Evolutionary conservation across 2,797 vertebrate species (phyloP).

Genomic region (Thaleichthys pacificus): DNA sequence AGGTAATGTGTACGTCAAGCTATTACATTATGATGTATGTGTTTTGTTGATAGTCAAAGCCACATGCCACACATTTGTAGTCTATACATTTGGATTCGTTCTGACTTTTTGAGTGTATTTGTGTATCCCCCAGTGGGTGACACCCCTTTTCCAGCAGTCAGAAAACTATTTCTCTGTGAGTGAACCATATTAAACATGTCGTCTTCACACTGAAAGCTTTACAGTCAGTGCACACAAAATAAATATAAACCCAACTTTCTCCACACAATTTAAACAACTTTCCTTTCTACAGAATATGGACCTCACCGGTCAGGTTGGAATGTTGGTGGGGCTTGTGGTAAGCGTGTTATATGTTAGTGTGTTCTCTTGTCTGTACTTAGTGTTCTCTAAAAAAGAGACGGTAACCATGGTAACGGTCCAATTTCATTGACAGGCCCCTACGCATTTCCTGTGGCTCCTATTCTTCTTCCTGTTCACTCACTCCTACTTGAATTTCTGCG

Average conservation of each 20-base stretch:
- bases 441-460: conserved; percentile 63
- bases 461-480: conserved; percentile 61
- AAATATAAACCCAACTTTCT: neutral
- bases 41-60: neutral
- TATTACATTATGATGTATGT: neutral
- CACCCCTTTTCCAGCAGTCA: conserved; percentile 57
- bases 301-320: conserved; percentile 50
- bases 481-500: conserved; percentile 59
- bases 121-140: conserved; percentile 49
- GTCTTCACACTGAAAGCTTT: neutral
- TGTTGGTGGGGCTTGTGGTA: conserved; percentile 55
- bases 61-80: neutral
- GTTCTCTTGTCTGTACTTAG: conserved; percentile 2
- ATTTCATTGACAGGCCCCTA: conserved; percentile 47
- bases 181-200: conserved; percentile 4
- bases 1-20: conserved; percentile 39
- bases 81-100: neutral
- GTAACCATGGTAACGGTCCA: neutral
- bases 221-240: neutral
- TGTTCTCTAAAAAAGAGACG: neutral
- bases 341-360: conserved; percentile 27
- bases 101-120: neutral
- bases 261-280: too few species aligned
- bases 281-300: conserved; percentile 50
- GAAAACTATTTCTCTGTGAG: conserved; percentile 55